Percentiles rank a stretch among this genome's conserved stretches.
Evolutionary conservation across 1,140 invertebrate genomes (phyloP).

Genomic region (Rhizoglyphus robini): DNA sequence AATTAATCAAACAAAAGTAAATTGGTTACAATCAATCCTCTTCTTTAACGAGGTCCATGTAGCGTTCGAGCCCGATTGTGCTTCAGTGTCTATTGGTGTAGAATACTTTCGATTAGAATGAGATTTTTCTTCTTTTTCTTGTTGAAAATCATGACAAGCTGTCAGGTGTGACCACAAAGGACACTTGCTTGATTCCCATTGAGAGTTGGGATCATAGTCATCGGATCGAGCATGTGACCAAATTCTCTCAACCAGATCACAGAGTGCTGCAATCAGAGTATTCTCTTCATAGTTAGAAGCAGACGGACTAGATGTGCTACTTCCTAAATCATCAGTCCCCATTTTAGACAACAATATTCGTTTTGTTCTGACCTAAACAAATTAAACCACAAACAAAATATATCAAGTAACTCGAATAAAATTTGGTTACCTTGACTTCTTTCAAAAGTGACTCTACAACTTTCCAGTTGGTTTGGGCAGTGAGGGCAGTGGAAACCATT

Average conservation of each 20-base stretch:
- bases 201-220: neutral
- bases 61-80: slow-evolving; percentile 51
- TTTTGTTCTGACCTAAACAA: slow-evolving; percentile 49
- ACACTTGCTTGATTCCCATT: slow-evolving; percentile 16
- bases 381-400: neutral
- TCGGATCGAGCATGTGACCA: slow-evolving; percentile 75
- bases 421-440: slow-evolving; percentile 38
- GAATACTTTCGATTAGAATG: neutral
- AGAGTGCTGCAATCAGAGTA: slow-evolving; percentile 88
- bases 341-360: slow-evolving; percentile 95
- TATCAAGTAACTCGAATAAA: neutral
- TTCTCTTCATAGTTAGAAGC: slow-evolving; percentile 76
- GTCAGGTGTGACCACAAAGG: slow-evolving; percentile 80
- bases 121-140: neutral
- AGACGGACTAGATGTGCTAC: neutral
- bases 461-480: slow-evolving; percentile 94
- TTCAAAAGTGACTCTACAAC: slow-evolving; percentile 88
- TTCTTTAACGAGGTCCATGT: slow-evolving; percentile 78
- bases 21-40: slow-evolving; percentile 56
- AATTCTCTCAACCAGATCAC: slow-evolving; percentile 90
- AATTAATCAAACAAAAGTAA: slow-evolving; percentile 23
- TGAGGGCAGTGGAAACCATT: slow-evolving; percentile 12
- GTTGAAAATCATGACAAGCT: slow-evolving; percentile 40
- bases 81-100: slow-evolving; percentile 38
- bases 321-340: slow-evolving; percentile 40